phyloP scores from a whole-genome alignment of 2,888 invertebrate species.

The Halictus ligatus region DNA sequence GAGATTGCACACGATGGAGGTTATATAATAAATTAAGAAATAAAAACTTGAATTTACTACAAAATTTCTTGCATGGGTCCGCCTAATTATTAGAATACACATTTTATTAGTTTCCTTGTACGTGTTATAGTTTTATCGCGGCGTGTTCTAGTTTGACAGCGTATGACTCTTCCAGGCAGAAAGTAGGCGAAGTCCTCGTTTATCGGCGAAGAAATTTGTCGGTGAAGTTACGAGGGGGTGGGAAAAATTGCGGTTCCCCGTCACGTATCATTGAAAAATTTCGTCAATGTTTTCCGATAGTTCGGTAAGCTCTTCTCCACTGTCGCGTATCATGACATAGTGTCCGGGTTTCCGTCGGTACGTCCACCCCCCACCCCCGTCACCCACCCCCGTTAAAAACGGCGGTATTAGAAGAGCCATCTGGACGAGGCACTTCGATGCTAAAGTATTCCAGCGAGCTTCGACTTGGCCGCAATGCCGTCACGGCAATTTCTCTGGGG shows the following conservation, averaged over 20 bases:
- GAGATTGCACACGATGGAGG: no score
- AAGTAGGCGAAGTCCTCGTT: neutral
- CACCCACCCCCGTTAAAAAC: constrained; percentile 43
- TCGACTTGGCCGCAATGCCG: constrained; percentile 70
- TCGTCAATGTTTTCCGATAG: constrained; percentile 45
- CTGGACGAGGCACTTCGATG: constrained; percentile 63
- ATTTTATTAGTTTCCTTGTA: neutral
- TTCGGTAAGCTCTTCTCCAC: constrained; percentile 30
- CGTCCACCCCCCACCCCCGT: neutral
- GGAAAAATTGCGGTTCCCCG: neutral
- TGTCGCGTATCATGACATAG: constrained; percentile 62
- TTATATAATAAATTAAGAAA: no score
- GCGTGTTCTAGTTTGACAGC: neutral
- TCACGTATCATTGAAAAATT: constrained; percentile 31
- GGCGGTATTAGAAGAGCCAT: constrained; percentile 60
- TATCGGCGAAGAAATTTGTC: neutral
- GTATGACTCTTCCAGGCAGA: neutral
- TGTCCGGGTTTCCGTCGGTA: constrained; percentile 40
- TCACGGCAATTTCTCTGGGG: constrained; percentile 78
- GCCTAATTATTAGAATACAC: neutral
- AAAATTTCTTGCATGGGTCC: no score
- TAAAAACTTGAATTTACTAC: no score
- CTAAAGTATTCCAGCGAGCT: constrained; percentile 69
- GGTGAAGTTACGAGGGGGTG: neutral
- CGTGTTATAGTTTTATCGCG: neutral